Conservation (phyloP, 2,113 vertebrate genomes). For the Eulemur rufifrons region DNA sequence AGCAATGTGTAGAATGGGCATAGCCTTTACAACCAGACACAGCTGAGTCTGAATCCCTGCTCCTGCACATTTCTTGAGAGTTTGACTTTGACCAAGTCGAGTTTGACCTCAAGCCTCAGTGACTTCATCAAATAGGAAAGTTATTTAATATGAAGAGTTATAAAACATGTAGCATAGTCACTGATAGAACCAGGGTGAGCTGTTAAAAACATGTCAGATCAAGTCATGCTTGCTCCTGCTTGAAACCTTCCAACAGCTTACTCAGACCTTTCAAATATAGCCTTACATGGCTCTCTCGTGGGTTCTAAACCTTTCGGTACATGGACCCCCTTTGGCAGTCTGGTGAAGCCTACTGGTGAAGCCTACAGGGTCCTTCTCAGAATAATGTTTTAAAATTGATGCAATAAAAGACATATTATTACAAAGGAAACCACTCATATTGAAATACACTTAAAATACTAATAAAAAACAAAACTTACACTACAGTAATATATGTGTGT, state of each 20-base stretch:
- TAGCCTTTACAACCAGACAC: not conserved
- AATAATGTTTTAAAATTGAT: not conserved
- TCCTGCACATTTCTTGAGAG: not conserved
- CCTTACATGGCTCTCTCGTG: not conserved
- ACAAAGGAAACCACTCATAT: not conserved
- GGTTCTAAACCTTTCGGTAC: not conserved
- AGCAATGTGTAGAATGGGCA: not conserved
- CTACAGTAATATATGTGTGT: not conserved
- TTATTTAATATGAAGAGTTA: not conserved
- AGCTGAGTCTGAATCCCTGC: not conserved
- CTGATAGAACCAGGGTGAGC: not conserved
- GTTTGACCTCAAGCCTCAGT: not conserved
- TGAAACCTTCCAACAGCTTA: not conserved
- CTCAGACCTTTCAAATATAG: not conserved
- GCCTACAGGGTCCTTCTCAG: not conserved
- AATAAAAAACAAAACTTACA: not conserved
- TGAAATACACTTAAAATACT: not conserved
- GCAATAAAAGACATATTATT: not conserved
- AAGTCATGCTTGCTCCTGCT: not conserved
- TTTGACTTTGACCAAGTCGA: not conserved
- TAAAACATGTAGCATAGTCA: not conserved
- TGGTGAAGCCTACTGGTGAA: not conserved
- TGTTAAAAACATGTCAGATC: not conserved
- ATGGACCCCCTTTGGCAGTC: not conserved
- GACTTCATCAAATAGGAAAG: not conserved